These are phyloP conservation scores for Pedetes capensis DNA, from an alignment of 2,113 vertebrate species.

Conservation along the genomic window DNA sequence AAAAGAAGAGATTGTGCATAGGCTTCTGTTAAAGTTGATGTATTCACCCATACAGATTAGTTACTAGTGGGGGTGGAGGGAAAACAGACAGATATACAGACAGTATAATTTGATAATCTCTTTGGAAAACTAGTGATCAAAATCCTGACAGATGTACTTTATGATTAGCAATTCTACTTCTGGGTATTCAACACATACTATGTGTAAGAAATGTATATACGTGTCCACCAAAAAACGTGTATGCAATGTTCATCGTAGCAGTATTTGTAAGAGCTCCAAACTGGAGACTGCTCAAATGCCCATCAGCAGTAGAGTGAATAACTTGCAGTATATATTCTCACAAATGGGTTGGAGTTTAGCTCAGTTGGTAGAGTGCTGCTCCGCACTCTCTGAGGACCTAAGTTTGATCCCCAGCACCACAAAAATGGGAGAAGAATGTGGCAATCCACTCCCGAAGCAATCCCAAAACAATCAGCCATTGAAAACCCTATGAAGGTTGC, in stretches of 20 bases:
- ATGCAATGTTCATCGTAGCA: background rate
- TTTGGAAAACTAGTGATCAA: background rate
- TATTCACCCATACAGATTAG: background rate
- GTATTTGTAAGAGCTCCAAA: background rate
- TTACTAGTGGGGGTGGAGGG: background rate
- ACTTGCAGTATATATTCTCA: background rate
- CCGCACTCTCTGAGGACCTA: too few species aligned
- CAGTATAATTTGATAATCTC: background rate
- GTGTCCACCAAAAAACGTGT: background rate
- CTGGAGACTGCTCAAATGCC: background rate
- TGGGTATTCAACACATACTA: too few species aligned
- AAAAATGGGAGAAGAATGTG: too few species aligned
- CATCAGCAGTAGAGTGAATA: background rate
- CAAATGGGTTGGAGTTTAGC: too few species aligned
- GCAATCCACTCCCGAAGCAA: too few species aligned
- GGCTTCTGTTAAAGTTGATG: background rate
- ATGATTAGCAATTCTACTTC: background rate
- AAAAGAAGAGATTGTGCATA: background rate
- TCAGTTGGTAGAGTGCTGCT: too few species aligned
- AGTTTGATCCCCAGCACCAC: too few species aligned
- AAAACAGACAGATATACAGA: background rate
- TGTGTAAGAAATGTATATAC: background rate
- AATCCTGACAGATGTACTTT: background rate
- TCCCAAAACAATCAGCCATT: too few species aligned
- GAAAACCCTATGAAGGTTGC: too few species aligned